Conservation (phyloP, 2,888 invertebrate genomes). For the Elmis aenea region DNA sequence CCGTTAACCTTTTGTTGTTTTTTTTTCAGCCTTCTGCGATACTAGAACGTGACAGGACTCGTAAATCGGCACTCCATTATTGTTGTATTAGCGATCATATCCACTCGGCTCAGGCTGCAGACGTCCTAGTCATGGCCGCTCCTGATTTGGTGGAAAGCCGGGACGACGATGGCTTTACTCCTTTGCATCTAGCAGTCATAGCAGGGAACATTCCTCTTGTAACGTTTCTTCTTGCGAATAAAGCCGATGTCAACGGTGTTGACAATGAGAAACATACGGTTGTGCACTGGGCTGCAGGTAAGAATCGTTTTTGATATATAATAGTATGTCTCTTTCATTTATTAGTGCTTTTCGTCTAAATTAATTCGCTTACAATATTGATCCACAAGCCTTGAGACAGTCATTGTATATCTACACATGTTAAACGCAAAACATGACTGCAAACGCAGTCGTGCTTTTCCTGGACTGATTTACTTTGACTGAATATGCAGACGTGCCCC, state of each 20-base stretch:
- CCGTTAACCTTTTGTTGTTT: too few species aligned
- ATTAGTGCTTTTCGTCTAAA: too few species aligned
- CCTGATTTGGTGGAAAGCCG: slow-evolving; percentile 78
- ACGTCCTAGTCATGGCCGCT: slow-evolving; percentile 72
- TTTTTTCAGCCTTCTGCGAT: slow-evolving; percentile 55
- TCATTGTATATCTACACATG: too few species aligned
- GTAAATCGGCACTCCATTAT: slow-evolving; percentile 89
- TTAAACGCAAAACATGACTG: too few species aligned
- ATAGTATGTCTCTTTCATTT: too few species aligned
- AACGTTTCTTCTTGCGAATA: slow-evolving; percentile 78
- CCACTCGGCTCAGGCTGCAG: slow-evolving; percentile 59
- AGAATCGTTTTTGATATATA: too few species aligned
- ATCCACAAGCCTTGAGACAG: too few species aligned
- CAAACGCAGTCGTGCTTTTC: too few species aligned
- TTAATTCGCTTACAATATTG: too few species aligned
- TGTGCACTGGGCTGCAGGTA: slow-evolving; percentile 98
- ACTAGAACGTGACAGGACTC: slow-evolving; percentile 71
- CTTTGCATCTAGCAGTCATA: slow-evolving; percentile 92
- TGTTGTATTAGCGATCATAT: slow-evolving; percentile 57
- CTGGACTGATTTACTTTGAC: too few species aligned
- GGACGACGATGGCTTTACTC: slow-evolving; percentile 92
- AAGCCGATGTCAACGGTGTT: slow-evolving; percentile 83
- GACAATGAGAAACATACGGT: slow-evolving; percentile 94
- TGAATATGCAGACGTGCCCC: too few species aligned
- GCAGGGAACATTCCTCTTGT: slow-evolving; percentile 85